phyloP scores from a whole-genome alignment of 2,113 vertebrate genomes.

The Ascaphus truei region DNA sequence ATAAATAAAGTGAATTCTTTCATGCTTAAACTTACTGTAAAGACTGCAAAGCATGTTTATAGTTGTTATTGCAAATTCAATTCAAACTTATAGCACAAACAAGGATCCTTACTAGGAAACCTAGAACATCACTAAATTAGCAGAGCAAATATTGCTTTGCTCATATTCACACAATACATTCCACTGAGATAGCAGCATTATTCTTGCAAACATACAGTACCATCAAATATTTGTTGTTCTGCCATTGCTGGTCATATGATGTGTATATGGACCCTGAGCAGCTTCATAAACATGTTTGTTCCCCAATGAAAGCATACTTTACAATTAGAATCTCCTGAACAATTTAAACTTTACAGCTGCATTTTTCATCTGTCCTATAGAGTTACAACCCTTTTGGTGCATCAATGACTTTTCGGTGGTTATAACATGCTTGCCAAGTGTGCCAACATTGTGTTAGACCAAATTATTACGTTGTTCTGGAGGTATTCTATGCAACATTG shows the following conservation, averaged over 20 bases:
- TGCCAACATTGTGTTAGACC: slow-evolving; percentile 73
- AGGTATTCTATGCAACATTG: slow-evolving; percentile 95
- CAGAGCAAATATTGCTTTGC: slow-evolving; percentile 33
- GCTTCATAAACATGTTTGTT: background rate
- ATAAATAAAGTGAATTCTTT: slow-evolving; percentile 44
- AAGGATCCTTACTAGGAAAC: slow-evolving; percentile 39
- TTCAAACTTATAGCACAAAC: slow-evolving; percentile 30
- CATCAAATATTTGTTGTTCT: background rate
- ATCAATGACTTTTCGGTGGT: background rate
- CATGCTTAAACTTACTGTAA: slow-evolving; percentile 46
- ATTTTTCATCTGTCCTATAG: background rate
- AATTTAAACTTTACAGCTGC: background rate
- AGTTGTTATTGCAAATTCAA: slow-evolving; percentile 63
- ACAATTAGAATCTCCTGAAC: background rate
- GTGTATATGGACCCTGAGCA: background rate
- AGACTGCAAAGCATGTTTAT: slow-evolving; percentile 37
- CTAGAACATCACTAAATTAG: slow-evolving; percentile 40
- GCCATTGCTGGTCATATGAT: background rate
- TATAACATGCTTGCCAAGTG: slow-evolving; percentile 54
- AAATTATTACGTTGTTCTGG: slow-evolving; percentile 73
- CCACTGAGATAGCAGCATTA: slow-evolving; percentile 15
- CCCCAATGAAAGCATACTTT: background rate
- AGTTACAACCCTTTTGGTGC: slow-evolving; percentile 5
- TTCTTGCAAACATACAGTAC: background rate
- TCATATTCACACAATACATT: slow-evolving; percentile 39